These are phyloP conservation scores for Heliangelus exortis DNA, from an alignment of 2,797 vertebrate genomes.

Conservation along the genomic window DNA sequence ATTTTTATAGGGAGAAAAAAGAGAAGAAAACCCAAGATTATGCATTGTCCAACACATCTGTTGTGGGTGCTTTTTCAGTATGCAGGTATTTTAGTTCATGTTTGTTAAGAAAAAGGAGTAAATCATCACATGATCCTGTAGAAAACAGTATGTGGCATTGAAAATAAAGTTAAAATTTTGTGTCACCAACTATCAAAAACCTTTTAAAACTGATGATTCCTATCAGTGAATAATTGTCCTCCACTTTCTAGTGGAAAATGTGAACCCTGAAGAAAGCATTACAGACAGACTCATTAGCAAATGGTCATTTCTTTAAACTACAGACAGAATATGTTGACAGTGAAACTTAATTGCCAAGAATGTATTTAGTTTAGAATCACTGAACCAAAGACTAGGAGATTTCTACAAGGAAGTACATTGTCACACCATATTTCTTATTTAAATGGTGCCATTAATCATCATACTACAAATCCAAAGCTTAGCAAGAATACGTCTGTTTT, in stretches of 20 bases:
- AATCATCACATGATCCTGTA: neutral
- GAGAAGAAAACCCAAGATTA: neutral
- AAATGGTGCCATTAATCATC: constrained; percentile 6
- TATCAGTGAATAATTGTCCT: neutral
- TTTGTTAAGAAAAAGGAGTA: neutral
- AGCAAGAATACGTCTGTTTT: neutral
- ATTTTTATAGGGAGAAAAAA: neutral
- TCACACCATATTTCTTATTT: constrained; percentile 5
- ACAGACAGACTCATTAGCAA: constrained; percentile 24
- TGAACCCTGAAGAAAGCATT: neutral
- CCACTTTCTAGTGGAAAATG: neutral
- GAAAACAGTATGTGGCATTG: neutral
- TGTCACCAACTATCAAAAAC: neutral
- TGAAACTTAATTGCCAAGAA: constrained; percentile 48
- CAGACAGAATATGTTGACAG: constrained; percentile 16
- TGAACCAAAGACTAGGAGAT: constrained; percentile 9
- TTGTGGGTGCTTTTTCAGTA: neutral
- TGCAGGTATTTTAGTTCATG: neutral
- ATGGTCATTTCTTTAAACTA: constrained; percentile 41
- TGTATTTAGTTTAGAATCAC: constrained; percentile 33
- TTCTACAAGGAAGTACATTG: neutral
- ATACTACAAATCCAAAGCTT: neutral
- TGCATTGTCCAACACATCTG: neutral
- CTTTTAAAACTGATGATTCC: neutral
- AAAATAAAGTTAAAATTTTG: neutral